Percentiles rank a stretch among this genome's conserved stretches.
Evolutionary conservation across 2,888 invertebrate genomes (phyloP).

Genomic region (Epinotia bilunana): DNA sequence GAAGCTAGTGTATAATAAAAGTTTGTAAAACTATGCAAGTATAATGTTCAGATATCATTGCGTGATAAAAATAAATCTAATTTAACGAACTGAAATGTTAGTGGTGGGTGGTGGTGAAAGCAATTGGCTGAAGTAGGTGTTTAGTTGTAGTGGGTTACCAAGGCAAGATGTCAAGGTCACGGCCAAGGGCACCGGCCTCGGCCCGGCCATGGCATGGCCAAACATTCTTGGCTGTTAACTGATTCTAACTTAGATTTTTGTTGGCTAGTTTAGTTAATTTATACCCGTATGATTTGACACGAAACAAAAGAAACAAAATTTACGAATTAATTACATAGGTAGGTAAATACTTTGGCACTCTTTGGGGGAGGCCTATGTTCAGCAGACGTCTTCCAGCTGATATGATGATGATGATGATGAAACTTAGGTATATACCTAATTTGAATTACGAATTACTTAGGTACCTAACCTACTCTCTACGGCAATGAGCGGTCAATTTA

Average conservation of each 20-base stretch:
- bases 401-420: too few species aligned
- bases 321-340: background rate
- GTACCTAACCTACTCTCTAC: too few species aligned
- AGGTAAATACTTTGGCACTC: too few species aligned
- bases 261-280: conserved; percentile 5
- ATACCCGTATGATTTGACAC: background rate
- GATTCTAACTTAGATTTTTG: conserved; percentile 22
- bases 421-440: too few species aligned
- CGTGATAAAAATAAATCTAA: background rate
- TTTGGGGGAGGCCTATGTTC: too few species aligned
- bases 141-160: conserved; percentile 20
- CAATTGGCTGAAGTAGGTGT: conserved; percentile 5
- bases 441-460: too few species aligned
- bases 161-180: conserved; percentile 31
- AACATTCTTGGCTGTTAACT: conserved; percentile 22
- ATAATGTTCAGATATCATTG: too few species aligned
- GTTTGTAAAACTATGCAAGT: too few species aligned
- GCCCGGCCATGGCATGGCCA: conserved; percentile 9
- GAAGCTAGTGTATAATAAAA: too few species aligned
- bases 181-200: conserved; percentile 33
- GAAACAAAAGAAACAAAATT: background rate
- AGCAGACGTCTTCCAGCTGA: too few species aligned
- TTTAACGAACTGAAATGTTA: conserved; percentile 1
- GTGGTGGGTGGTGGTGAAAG: background rate
- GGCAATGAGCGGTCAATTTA: too few species aligned